Evolutionary conservation across 1,140 invertebrate genomes (phyloP).

Genomic region (Oscheius sp.): DNA sequence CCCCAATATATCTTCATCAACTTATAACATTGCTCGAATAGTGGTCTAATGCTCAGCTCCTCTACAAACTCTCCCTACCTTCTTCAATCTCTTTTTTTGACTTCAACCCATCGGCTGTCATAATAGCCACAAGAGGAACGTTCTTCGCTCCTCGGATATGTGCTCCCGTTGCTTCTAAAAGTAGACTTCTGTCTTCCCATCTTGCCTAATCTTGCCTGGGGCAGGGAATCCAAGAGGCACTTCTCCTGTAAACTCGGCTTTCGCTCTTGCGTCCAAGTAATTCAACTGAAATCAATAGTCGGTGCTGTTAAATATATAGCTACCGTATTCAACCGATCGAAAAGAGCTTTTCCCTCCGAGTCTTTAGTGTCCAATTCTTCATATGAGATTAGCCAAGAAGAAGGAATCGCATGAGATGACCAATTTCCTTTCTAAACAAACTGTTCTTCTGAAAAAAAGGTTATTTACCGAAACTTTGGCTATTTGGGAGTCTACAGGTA

Average conservation of each 20-base stretch:
- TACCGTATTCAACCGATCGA: not conserved
- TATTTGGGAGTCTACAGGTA: not conserved
- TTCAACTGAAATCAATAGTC: not conserved
- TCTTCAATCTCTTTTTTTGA: conserved; percentile 11
- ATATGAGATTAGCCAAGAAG: not conserved
- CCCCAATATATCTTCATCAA: not conserved
- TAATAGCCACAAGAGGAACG: conserved; percentile 12
- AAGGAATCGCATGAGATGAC: not conserved
- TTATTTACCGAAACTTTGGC: no score
- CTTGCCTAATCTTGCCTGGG: not conserved
- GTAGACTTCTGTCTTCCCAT: not conserved
- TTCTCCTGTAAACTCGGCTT: conserved; percentile 20
- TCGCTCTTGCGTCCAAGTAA: conserved; percentile 20
- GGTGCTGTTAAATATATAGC: not conserved
- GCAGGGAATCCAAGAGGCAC: not conserved
- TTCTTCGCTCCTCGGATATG: conserved; percentile 14
- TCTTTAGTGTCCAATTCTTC: not conserved
- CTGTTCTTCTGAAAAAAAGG: not conserved
- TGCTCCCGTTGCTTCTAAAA: conserved; percentile 24
- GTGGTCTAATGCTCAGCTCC: no score
- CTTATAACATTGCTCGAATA: not conserved
- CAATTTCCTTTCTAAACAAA: conserved; percentile 11
- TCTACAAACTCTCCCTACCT: not conserved
- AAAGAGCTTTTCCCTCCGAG: not conserved
- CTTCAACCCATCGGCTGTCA: conserved; percentile 9